Percentiles rank a stretch among this genome's conserved stretches.
These are phyloP conservation scores for Tachina grossa DNA, from an alignment of 2,888 invertebrate species.

Conservation along the genomic window DNA sequence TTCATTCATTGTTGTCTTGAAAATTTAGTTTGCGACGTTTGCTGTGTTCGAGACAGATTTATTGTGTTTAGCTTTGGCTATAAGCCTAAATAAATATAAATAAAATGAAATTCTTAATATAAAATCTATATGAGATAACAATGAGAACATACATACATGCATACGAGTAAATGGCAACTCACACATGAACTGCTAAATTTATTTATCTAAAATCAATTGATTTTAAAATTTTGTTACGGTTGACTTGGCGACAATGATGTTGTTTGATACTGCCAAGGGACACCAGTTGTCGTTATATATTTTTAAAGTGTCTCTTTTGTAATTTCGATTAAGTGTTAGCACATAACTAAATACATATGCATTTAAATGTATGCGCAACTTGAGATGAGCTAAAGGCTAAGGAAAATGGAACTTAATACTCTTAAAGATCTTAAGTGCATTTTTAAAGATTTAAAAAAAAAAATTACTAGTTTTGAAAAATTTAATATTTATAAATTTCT, in stretches of 20 bases:
- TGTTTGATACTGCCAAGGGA: constrained; percentile 53
- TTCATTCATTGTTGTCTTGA: constrained; percentile 46
- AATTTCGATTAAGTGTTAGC: constrained; percentile 39
- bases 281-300: constrained; percentile 45
- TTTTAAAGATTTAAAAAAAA: neutral
- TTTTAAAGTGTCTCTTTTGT: constrained; percentile 17
- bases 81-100: constrained; percentile 67
- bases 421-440: constrained; percentile 26
- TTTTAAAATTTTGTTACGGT: constrained; percentile 65
- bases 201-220: constrained; percentile 63
- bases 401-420: constrained; percentile 28
- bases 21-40: constrained; percentile 45
- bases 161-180: neutral
- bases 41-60: constrained; percentile 57
- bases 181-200: constrained; percentile 3
- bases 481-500: too few species aligned
- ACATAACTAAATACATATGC: too few species aligned
- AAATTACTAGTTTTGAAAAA: neutral
- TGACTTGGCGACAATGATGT: constrained; percentile 62
- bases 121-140: constrained; percentile 60
- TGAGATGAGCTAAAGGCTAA: constrained; percentile 12
- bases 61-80: constrained; percentile 64
- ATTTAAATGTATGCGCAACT: neutral
- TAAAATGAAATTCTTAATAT: constrained; percentile 65
- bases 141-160: constrained; percentile 14